A percentile compares a stretch with the other conserved stretches of the same genome.
Evolutionary conservation across 2,888 invertebrate genomes (phyloP).

Genomic region (Fissipunctia ypsillon): DNA sequence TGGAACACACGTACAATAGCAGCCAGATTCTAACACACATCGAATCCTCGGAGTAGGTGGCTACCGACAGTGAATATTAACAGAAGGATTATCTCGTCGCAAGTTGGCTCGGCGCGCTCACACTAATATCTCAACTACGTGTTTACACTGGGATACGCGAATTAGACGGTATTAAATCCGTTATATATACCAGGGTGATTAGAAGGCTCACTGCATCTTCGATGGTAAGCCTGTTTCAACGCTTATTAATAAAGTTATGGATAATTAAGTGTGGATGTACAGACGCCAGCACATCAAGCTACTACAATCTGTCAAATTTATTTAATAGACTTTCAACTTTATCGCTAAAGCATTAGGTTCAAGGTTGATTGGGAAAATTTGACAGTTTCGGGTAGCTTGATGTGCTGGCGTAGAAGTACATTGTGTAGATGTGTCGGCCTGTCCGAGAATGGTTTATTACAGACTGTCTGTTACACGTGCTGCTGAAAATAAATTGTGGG

Average conservation of each 20-base stretch:
- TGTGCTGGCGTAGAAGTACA: no score
- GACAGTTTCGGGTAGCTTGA: no score
- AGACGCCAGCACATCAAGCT: no score
- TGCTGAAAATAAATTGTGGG: neutral
- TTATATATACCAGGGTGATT: slow-evolving; percentile 63
- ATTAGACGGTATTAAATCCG: slow-evolving; percentile 58
- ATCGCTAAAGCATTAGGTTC: no score
- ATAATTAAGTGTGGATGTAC: slow-evolving; percentile 19
- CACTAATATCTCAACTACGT: slow-evolving; percentile 65
- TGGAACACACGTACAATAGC: slow-evolving; percentile 11
- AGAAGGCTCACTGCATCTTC: slow-evolving; percentile 43
- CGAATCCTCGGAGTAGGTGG: slow-evolving; percentile 33
- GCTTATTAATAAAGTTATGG: slow-evolving; percentile 43
- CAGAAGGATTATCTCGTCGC: slow-evolving; percentile 65
- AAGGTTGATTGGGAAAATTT: no score
- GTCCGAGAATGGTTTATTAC: neutral
- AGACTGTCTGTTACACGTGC: slow-evolving; percentile 6
- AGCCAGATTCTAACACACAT: slow-evolving; percentile 38
- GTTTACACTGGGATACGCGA: slow-evolving; percentile 62
- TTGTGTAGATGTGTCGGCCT: neutral
- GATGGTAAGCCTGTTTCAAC: slow-evolving; percentile 35
- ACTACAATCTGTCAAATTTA: no score
- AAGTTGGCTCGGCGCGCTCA: slow-evolving; percentile 62
- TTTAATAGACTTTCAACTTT: no score
- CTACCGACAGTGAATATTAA: slow-evolving; percentile 66